phyloP scores from a whole-genome alignment of 2,797 vertebrate species.

The Antrozous pallidus region DNA sequence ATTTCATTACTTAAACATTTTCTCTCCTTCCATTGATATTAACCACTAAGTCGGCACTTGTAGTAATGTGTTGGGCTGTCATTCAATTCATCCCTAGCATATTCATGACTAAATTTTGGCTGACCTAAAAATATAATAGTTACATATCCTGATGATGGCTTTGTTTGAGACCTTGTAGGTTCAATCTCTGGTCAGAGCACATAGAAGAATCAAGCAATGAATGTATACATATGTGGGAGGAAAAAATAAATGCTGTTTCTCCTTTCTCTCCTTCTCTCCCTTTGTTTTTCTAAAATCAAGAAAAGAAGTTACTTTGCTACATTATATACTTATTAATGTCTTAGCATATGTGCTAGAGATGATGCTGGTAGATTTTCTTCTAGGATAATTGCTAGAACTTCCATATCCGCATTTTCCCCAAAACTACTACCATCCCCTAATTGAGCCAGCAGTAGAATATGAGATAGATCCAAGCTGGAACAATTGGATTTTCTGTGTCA shows the following conservation, averaged over 20 bases:
- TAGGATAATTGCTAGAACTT: neutral
- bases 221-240: neutral
- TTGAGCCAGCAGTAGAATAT: neutral
- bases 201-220: neutral
- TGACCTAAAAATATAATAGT: too few species aligned
- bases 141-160: too few species aligned
- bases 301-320: neutral
- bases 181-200: neutral
- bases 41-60: too few species aligned
- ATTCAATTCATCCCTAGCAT: too few species aligned
- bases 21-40: too few species aligned
- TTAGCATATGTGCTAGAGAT: neutral
- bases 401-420: neutral
- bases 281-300: neutral
- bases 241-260: neutral
- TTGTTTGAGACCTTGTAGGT: neutral
- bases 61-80: too few species aligned
- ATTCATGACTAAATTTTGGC: too few species aligned
- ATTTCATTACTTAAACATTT: too few species aligned
- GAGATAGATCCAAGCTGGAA: neutral
- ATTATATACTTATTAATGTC: neutral
- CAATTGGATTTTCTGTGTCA: neutral
- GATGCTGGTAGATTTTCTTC: neutral
- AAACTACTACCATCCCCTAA: neutral
- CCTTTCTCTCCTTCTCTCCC: neutral